phyloP scores from a whole-genome alignment of 2,888 invertebrate genomes.

The Drosophila acutilabella region DNA sequence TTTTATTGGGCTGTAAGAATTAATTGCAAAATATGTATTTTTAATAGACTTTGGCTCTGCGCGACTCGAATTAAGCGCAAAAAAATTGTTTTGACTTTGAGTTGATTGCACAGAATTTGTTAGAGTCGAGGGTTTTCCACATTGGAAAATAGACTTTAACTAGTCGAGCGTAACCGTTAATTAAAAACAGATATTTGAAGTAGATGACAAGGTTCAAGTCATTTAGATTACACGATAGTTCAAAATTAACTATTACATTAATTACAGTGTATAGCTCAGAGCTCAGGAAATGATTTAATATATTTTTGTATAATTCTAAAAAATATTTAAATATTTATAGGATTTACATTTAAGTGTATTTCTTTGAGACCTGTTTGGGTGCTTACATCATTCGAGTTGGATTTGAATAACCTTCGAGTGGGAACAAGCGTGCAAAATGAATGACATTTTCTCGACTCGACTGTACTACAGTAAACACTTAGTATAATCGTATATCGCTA shows the following conservation, averaged over 20 bases:
- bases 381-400: slow-evolving; percentile 51
- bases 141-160: slow-evolving; percentile 12
- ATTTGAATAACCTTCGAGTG: slow-evolving; percentile 36
- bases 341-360: not conserved
- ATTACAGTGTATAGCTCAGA: not conserved
- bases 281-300: not conserved
- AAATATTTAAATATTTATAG: not conserved
- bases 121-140: slow-evolving; percentile 7
- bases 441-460: slow-evolving; percentile 46
- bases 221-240: not conserved
- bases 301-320: not conserved
- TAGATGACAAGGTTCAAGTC: slow-evolving; percentile 31
- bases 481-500: slow-evolving; percentile 19
- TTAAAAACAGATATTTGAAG: slow-evolving; percentile 16
- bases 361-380: slow-evolving; percentile 28
- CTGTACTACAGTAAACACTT: slow-evolving; percentile 12
- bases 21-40: slow-evolving; percentile 57
- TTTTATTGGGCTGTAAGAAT: slow-evolving; percentile 47
- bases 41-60: slow-evolving; percentile 41
- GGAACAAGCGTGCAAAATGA: slow-evolving; percentile 26
- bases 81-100: slow-evolving; percentile 55
- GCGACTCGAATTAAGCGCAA: slow-evolving; percentile 39
- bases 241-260: not conserved
- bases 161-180: slow-evolving; percentile 17
- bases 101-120: slow-evolving; percentile 23